A percentile compares a stretch with the other conserved stretches of the same genome.
Conservation (phyloP, 2,888 invertebrate genomes). For the Eupsilia transversa region DNA sequence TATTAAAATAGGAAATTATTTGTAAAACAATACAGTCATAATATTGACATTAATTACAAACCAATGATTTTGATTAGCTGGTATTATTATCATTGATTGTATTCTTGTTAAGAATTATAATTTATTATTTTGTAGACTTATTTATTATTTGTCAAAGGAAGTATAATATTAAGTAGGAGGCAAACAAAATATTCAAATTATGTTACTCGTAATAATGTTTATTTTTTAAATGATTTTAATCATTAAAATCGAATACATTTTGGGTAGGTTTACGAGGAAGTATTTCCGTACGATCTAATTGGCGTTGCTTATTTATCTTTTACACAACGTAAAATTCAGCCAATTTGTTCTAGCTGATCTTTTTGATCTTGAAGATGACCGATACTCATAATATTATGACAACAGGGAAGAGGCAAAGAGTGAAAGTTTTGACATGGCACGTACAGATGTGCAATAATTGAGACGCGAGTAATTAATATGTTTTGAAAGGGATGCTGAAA, state of each 20-base stretch:
- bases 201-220: slow-evolving; percentile 10
- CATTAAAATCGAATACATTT: background rate
- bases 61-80: slow-evolving; percentile 8
- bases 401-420: background rate
- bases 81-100: background rate
- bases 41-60: slow-evolving; percentile 25
- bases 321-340: background rate
- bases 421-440: slow-evolving; percentile 43
- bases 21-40: slow-evolving; percentile 46
- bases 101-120: background rate
- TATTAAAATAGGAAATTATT: slow-evolving; percentile 43
- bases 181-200: slow-evolving; percentile 10
- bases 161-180: too few species aligned
- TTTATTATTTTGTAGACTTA: background rate
- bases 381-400: slow-evolving; percentile 2
- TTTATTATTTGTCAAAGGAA: background rate
- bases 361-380: background rate
- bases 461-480: slow-evolving; percentile 25
- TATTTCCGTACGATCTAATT: slow-evolving; percentile 10
- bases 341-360: background rate
- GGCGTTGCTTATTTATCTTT: background rate
- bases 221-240: slow-evolving; percentile 16
- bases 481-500: slow-evolving; percentile 2
- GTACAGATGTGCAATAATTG: slow-evolving; percentile 14
- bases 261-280: background rate